Evolutionary conservation across 2,888 invertebrate genomes (phyloP), one percentile per base, ranked within the genome.

Genomic region (Drosophila pseudotakahashii): DNA sequence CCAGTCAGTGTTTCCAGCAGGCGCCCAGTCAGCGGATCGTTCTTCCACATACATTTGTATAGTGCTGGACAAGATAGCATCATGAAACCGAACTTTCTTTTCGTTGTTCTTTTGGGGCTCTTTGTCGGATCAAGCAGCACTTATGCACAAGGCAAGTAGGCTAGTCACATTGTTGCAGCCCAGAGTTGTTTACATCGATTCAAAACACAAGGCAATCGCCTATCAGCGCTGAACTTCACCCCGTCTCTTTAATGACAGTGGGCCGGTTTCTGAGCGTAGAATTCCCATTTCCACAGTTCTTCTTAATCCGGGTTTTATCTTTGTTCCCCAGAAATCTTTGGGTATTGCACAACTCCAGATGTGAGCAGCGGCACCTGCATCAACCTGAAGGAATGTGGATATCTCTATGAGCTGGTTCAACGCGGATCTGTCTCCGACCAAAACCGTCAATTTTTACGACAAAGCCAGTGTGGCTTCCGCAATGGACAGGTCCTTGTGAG

Each of bases 381-480:
- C 7, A 48, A 77, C 11, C 73, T 90, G 7, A 45, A 44, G 7
- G 61, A 85, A 19, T 90, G 90, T 48, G 62, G 57, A 2, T 77
- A 76, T 44, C 78, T 90, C 1, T 91, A 73, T 50, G 60, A 85
- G 0, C 48, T 89, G 3, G 69, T 90, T 5, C 53, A 67, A n/a
- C 76, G 60, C 7, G 66, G 48, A 1, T 51, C 68, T 2, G 14
- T 89, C 9, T 57, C 78, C 0, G 5, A 57, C 1, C 44, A 58
- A 13, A 78, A 89, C 11, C 82, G 79, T 11, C 9, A 0, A 5
- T 93, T 93, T 62, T 91, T 96, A 42, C 92, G 93, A 53, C 91
- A 91, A 44, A 94, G 96, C 7, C 94, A 95, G 75, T 96, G 96
- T 83, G 95, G 96, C 2, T 95, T 94, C 81, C 91, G 93, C 1